Conservation (phyloP, 2,888 invertebrate species). For the Octonoba sinensis region DNA sequence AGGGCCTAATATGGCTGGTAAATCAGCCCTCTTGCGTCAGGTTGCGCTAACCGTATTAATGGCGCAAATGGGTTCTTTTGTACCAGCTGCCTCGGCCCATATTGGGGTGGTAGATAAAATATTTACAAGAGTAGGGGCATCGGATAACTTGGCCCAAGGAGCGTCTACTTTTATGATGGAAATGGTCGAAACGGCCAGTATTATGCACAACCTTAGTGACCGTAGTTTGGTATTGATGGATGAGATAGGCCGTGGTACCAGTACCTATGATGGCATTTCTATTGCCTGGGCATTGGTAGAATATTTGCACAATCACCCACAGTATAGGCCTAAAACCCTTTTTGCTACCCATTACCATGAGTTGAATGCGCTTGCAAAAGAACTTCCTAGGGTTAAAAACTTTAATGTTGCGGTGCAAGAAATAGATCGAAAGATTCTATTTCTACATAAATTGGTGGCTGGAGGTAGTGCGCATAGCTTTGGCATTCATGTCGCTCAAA, state of each 20-base stretch:
- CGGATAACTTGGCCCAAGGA: neutral
- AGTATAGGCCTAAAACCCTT: no score
- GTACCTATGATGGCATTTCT: conserved; percentile 72
- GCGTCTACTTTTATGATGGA: conserved; percentile 72
- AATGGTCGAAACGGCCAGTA: conserved; percentile 71
- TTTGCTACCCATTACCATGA: no score
- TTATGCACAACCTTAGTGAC: conserved; percentile 70
- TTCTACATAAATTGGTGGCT: no score
- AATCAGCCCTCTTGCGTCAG: conserved; percentile 72
- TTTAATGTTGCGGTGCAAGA: no score
- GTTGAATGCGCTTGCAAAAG: no score
- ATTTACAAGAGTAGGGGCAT: conserved; percentile 67
- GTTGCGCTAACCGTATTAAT: conserved; percentile 71
- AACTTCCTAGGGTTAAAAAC: no score
- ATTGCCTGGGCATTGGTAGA: conserved; percentile 72
- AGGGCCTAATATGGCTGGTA: conserved; percentile 74
- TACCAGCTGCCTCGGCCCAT: conserved; percentile 70
- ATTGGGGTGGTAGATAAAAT: conserved; percentile 71
- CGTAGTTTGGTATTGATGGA: conserved; percentile 72
- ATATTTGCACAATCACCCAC: conserved; percentile 69
- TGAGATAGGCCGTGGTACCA: conserved; percentile 72
- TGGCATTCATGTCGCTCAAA: no score
- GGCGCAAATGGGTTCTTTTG: conserved; percentile 72
- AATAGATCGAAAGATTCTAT: no score
- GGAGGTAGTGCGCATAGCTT: no score